phyloP scores from a whole-genome alignment of 2,797 vertebrate genomes.

The Octomys mimax region DNA sequence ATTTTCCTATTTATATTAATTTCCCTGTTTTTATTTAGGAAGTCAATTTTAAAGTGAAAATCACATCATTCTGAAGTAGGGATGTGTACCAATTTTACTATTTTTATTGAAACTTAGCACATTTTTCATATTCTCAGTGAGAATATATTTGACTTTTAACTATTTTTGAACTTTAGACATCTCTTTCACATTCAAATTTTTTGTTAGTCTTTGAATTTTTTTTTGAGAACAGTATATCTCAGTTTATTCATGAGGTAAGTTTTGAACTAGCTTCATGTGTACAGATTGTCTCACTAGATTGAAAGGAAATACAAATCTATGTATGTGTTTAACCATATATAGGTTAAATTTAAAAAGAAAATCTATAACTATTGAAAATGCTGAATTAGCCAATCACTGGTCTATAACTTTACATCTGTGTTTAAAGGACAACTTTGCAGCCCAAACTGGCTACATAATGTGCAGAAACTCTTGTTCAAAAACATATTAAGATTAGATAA shows the following conservation, averaged over 20 bases:
- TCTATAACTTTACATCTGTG: background rate
- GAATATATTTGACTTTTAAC: background rate
- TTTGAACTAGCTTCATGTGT: background rate
- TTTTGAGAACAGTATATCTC: background rate
- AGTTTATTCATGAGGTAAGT: background rate
- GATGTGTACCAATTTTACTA: background rate
- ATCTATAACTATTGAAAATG: background rate
- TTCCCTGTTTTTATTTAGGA: background rate
- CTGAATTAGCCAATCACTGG: background rate
- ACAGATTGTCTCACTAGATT: background rate
- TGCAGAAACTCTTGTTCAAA: background rate
- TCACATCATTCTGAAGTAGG: background rate
- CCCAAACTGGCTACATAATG: background rate
- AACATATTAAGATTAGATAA: no score
- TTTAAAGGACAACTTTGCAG: background rate
- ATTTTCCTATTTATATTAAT: background rate
- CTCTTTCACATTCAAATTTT: background rate
- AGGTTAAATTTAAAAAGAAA: conserved; percentile 13
- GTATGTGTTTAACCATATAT: background rate
- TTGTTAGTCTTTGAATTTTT: background rate
- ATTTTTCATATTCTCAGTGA: conserved; percentile 3
- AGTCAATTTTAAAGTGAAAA: background rate
- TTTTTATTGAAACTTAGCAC: background rate
- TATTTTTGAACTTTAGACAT: background rate
- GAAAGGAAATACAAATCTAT: background rate